Percentiles rank a stretch among this genome's conserved stretches.
Conservation (phyloP, 1,140 invertebrate genomes). For the Liolophura sinensis region DNA sequence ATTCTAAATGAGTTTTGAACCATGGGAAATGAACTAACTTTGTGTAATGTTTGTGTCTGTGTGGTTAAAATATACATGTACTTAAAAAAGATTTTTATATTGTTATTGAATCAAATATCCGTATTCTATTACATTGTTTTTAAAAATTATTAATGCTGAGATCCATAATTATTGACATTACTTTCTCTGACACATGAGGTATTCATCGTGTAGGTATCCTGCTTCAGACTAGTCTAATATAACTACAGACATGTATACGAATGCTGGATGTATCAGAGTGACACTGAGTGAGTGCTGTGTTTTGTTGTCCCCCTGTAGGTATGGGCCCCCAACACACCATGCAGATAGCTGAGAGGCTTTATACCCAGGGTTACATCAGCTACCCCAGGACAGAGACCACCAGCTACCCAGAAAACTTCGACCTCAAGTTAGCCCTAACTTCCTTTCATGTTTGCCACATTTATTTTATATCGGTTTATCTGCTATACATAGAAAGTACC, state of each 20-base stretch:
- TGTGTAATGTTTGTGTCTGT: no score
- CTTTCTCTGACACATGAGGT: neutral
- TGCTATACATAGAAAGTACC: no score
- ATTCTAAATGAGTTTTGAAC: neutral
- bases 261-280: neutral
- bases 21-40: neutral
- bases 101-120: no score
- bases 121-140: no score
- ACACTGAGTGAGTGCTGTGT: neutral
- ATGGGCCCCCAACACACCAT: constrained; percentile 97
- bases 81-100: no score
- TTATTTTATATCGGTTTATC: neutral
- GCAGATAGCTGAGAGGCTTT: constrained; percentile 88
- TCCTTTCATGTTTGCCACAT: neutral
- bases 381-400: constrained; percentile 74
- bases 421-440: constrained; percentile 73
- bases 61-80: no score
- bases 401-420: constrained; percentile 93
- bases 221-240: neutral
- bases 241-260: neutral
- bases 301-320: constrained; percentile 50
- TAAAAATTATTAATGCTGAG: no score
- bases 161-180: neutral
- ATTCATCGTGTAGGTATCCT: neutral
- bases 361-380: constrained; percentile 61